A percentile compares a stretch with the other conserved stretches of the same genome.
Conservation (phyloP, 2,888 invertebrate species). For the Yponomeuta cagnagella region DNA sequence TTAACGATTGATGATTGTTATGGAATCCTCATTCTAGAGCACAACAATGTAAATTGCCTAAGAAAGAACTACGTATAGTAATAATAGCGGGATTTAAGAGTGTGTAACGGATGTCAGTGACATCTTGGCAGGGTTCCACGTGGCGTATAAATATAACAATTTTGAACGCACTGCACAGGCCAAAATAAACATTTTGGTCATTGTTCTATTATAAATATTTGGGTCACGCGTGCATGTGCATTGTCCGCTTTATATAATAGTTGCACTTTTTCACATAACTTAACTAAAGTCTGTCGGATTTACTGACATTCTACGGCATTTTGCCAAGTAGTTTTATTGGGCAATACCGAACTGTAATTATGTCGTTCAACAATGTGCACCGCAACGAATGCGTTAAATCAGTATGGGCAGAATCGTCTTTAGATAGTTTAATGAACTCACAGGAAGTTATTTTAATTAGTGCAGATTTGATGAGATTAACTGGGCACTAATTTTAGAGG, state of each 20-base stretch:
- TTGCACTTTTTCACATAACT: background rate
- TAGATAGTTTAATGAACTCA: no score
- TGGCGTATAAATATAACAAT: conserved; percentile 67
- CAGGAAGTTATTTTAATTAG: no score
- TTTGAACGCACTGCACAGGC: conserved; percentile 50
- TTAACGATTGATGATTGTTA: no score
- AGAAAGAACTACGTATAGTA: conserved; percentile 15
- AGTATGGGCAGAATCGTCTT: no score
- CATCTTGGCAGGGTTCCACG: conserved; percentile 68
- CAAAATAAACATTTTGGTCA: conserved; percentile 58
- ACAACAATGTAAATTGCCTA: background rate
- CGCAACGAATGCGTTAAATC: no score
- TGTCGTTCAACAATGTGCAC: no score
- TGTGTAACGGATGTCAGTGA: conserved; percentile 58
- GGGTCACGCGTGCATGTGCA: conserved; percentile 29
- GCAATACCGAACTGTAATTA: no score
- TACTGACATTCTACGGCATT: no score
- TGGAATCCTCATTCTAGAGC: no score
- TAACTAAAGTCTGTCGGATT: no score
- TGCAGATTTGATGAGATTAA: background rate
- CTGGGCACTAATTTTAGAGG: background rate
- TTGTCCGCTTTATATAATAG: background rate
- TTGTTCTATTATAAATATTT: conserved; percentile 51
- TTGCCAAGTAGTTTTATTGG: no score
- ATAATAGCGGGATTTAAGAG: conserved; percentile 45